phyloP scores from a whole-genome alignment of 2,113 vertebrate genomes.

The Tylochromis polylepis region DNA sequence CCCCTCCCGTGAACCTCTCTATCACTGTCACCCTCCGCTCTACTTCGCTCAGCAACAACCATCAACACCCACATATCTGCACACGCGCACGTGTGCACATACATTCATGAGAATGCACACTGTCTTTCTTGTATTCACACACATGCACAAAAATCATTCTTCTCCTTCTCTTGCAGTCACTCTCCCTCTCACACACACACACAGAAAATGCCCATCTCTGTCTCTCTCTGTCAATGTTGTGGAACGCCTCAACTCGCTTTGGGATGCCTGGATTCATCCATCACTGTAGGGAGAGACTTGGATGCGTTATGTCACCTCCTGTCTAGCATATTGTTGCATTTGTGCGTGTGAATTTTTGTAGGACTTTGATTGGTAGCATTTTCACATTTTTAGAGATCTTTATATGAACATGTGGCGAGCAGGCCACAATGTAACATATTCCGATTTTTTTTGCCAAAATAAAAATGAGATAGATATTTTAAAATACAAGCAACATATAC shows the following conservation, averaged over 20 bases:
- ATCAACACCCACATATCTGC: neutral
- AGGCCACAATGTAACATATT: neutral
- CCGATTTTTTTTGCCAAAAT: neutral
- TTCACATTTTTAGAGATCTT: neutral
- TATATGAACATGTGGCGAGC: neutral
- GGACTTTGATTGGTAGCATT: neutral
- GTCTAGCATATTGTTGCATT: neutral
- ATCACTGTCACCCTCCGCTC: constrained; percentile 64
- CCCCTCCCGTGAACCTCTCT: constrained; percentile 54
- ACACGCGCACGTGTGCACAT: neutral
- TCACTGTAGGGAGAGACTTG: constrained; percentile 35
- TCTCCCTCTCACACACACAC: neutral
- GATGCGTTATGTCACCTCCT: constrained; percentile 41
- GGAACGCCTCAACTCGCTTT: constrained; percentile 44
- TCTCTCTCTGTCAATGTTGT: constrained; percentile 54
- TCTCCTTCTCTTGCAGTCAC: constrained; percentile 45
- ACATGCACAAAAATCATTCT: constrained; percentile 45
- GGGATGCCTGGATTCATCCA: constrained; percentile 52
- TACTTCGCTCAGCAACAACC: constrained; percentile 52
- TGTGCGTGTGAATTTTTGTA: neutral
- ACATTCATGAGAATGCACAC: neutral
- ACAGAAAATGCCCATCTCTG: constrained; percentile 24
- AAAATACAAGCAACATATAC: neutral
- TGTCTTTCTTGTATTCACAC: constrained; percentile 26
- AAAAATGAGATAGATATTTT: neutral